Evolutionary conservation across 2,888 invertebrate genomes (phyloP).

Genomic region (Brenthis hecate): DNA sequence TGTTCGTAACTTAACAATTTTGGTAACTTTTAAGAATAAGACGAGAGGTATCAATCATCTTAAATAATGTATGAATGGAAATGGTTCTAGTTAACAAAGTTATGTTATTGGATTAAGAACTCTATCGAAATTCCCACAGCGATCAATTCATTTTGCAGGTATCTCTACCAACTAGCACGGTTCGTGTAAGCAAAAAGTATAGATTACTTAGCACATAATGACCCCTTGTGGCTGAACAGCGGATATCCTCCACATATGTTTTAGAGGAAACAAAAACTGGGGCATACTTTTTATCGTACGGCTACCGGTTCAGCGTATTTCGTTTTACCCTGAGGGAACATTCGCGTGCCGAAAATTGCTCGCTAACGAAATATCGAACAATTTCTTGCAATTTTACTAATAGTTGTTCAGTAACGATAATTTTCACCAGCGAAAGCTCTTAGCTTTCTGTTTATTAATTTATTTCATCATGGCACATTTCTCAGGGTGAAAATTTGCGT

Average conservation of each 20-base stretch:
- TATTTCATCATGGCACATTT: conserved; percentile 18
- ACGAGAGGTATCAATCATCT: conserved; percentile 16
- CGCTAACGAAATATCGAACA: conserved; percentile 46
- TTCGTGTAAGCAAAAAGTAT: conserved; percentile 52
- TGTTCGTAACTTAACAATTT: neutral
- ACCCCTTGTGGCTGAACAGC: conserved; percentile 62
- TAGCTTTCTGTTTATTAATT: conserved; percentile 21
- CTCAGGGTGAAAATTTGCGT: neutral
- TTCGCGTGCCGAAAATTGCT: conserved; percentile 76
- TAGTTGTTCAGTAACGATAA: conserved; percentile 31
- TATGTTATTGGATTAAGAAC: conserved; percentile 13
- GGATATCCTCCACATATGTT: conserved; percentile 77
- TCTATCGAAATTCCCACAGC: conserved; percentile 20
- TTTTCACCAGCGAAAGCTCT: conserved; percentile 16
- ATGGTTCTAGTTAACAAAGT: conserved; percentile 3
- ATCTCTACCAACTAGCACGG: conserved; percentile 30
- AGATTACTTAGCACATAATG: conserved; percentile 63
- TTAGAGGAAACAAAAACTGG: conserved; percentile 61
- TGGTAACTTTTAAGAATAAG: conserved; percentile 2
- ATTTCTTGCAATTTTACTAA: conserved; percentile 39
- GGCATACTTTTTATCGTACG: conserved; percentile 43
- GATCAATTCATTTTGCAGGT: conserved; percentile 31
- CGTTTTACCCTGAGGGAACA: conserved; percentile 52
- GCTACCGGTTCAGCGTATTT: conserved; percentile 67
- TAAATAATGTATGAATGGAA: conserved; percentile 18